Percentiles rank a stretch among this genome's conserved stretches.
These are phyloP conservation scores for Seriola dumerili DNA, from an alignment of 2,113 vertebrate genomes.

Conservation along the genomic window DNA sequence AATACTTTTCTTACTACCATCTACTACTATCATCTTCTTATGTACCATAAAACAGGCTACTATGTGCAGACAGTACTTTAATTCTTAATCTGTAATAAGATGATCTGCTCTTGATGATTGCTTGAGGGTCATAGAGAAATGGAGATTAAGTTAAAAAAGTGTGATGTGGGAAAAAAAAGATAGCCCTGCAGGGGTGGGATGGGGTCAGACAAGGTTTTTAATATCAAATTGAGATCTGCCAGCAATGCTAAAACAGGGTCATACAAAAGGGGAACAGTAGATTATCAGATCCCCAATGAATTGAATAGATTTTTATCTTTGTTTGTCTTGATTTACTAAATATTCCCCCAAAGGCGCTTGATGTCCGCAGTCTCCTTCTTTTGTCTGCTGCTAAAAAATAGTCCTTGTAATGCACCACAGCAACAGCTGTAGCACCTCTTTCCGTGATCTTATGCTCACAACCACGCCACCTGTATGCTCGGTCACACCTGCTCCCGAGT, in stretches of 20 bases:
- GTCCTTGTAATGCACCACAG: background rate
- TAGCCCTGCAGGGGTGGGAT: background rate
- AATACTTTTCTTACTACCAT: background rate
- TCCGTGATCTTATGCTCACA: background rate
- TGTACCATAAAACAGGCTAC: background rate
- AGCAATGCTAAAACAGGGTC: constrained; percentile 27
- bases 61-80: background rate
- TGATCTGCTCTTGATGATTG: background rate
- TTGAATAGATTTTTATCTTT: constrained; percentile 35
- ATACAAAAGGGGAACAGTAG: constrained; percentile 15
- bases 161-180: background rate
- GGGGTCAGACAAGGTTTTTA: constrained; percentile 13
- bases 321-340: constrained; percentile 25
- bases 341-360: background rate
- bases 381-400: background rate
- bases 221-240: constrained; percentile 46
- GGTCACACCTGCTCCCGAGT: constrained; percentile 19
- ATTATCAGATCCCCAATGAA: constrained; percentile 47
- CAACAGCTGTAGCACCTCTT: background rate
- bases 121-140: constrained; percentile 3
- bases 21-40: background rate
- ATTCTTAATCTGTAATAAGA: constrained; percentile 3
- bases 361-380: constrained; percentile 17
- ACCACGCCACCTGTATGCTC: background rate
- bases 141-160: background rate